Conservation (phyloP, 92 coral and sea anemone species). For the Porites lobata region DNA sequence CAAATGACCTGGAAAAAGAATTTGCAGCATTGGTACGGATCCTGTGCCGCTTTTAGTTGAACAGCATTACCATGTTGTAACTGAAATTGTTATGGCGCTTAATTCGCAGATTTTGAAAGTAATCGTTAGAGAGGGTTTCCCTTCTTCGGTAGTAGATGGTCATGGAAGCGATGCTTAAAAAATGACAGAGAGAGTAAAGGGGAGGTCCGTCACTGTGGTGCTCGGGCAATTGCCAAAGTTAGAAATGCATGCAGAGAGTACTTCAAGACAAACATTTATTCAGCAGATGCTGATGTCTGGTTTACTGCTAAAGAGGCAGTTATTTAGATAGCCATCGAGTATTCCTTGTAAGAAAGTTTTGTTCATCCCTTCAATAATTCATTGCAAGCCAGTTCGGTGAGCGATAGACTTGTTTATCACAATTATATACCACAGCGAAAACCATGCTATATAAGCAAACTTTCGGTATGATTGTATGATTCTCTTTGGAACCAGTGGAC, state of each 20-base stretch:
- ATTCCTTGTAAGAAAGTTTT: no score
- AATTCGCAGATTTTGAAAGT: neutral
- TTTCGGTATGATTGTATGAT: no score
- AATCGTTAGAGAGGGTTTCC: neutral
- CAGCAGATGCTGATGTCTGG: slow-evolving; percentile 19
- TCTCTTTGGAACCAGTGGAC: no score
- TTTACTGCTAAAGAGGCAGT: no score
- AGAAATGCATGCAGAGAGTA: slow-evolving; percentile 38
- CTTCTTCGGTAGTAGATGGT: neutral
- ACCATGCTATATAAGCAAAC: no score
- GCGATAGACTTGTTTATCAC: no score
- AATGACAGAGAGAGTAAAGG: slow-evolving; percentile 59
- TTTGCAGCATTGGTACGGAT: slow-evolving; percentile 16
- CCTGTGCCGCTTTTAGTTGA: neutral
- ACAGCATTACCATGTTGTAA: neutral
- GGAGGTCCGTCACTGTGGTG: slow-evolving; percentile 51
- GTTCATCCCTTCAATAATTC: no score
- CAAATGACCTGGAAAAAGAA: slow-evolving; percentile 26
- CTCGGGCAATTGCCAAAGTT: slow-evolving; percentile 54
- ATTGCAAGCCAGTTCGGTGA: no score
- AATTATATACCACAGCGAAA: no score
- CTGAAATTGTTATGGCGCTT: neutral
- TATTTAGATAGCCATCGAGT: no score
- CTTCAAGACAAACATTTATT: slow-evolving; percentile 38
- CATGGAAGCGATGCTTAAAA: slow-evolving; percentile 28